A percentile compares a stretch with the other conserved stretches of the same genome.
phyloP scores from a whole-genome alignment of 1,140 invertebrate genomes.

The Eulimnadia texana region DNA sequence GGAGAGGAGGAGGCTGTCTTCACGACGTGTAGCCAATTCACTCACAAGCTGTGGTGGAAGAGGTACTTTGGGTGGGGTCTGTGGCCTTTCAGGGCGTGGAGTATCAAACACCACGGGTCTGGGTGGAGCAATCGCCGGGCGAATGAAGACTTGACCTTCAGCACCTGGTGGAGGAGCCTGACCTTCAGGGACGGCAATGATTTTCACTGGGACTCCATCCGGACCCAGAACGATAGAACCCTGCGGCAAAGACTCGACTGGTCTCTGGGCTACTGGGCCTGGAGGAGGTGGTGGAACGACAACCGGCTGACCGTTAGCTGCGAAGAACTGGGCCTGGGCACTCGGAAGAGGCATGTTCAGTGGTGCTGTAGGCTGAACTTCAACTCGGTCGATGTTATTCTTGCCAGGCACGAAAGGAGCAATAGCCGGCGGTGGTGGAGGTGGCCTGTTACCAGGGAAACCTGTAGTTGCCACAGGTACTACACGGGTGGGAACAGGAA shows the following conservation, averaged over 20 bases:
- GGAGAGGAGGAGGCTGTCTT: not conserved
- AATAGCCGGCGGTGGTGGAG: not conserved
- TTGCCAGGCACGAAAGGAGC: constrained; percentile 4
- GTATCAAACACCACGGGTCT: not conserved
- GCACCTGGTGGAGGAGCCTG: constrained; percentile 11
- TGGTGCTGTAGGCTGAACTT: constrained; percentile 7
- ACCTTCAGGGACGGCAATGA: constrained; percentile 14
- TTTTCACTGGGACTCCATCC: constrained; percentile 14
- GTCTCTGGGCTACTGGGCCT: not conserved
- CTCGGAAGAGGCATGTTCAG: constrained; percentile 7
- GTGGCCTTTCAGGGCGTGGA: not conserved
- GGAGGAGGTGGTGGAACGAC: constrained; percentile 7
- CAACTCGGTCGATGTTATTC: constrained; percentile 12
- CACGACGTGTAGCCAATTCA: not conserved
- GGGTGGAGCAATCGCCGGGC: constrained; percentile 2
- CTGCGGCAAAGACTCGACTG: not conserved
- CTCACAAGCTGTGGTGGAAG: not conserved
- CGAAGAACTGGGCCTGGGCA: constrained; percentile 14
- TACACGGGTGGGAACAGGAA: constrained; percentile 1
- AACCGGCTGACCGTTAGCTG: constrained; percentile 13
- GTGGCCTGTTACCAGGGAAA: constrained; percentile 1
- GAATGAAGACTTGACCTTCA: constrained; percentile 15
- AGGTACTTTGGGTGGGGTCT: not conserved
- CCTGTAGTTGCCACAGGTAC: not conserved
- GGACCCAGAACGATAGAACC: constrained; percentile 15